Evolutionary conservation across 2,888 invertebrate species (phyloP), one percentile per base, ranked within the genome.

Genomic region (Drosophila histrio): DNA sequence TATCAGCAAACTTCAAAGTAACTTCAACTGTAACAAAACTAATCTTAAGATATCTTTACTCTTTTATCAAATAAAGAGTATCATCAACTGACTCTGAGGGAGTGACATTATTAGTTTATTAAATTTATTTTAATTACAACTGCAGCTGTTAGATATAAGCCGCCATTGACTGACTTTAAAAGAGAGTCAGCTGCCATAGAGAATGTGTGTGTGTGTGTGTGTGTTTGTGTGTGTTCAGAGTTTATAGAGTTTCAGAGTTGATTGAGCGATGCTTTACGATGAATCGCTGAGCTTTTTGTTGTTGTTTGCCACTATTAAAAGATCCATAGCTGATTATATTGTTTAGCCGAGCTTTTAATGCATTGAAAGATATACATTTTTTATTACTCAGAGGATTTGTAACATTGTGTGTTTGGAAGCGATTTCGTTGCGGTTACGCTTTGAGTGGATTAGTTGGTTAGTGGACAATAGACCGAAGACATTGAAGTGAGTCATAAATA

Each of bases 41-140:
- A 7, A 13, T 13, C 2, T 5, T 4, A 24, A 43, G 15, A 11
- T 39, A 1, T 8, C 9, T 15, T 15, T 3, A 15, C 43, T 26
- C n/a, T 17, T n/a, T n/a, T 4, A 1, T 17, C 15, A 24, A 34
- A 36, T 22, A 13, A 9, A 49, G 44, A 36, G 43, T 49, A 19
- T 32, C 8, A 13, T 9, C 26, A 28, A 54, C 11, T 30, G 15
- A 34, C 41, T 24, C 32, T 6, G 13, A 53, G 83, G 85, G 86
- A 90, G 86, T 89, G 89, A 87, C 82, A 88, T 72, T 86, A 90
- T 90, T 85, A 90, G 89, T 90, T 82, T 79, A 86, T 81, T 83
- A 84, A 89, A 90, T 89, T 88, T 89, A 87, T 82, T 89, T 89
- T 89, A 89, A 90, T 89, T 78, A 72, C 78, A 72, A 62, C 72